Conservation (phyloP, 2,113 vertebrate species). For the chimpanzee (Pan troglodytes) region NHGRI_mPanTro3-v2.1_pri NC_072421.2:19017001-19017500, state of each 20-base stretch:
- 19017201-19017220: slow-evolving; percentile 34
- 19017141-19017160: neutral
- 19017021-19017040: neutral
- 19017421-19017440: no score
- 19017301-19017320: neutral
- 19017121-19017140: slow-evolving; percentile 32
- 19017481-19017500: no score
- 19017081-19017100: slow-evolving; percentile 32
- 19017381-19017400: no score
- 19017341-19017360: neutral
- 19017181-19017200: neutral
- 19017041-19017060: neutral
- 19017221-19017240: neutral
- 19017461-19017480: no score
- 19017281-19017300: neutral
- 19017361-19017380: no score
- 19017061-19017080: neutral
- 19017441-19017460: no score
- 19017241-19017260: neutral
- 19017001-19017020: neutral
- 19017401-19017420: no score
- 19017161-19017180: slow-evolving; percentile 34
- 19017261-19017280: slow-evolving; percentile 9
- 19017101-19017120: slow-evolving; percentile 36
- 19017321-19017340: neutral